Percentiles rank a stretch among this genome's conserved stretches.
Evolutionary conservation across 1,140 invertebrate species (phyloP).

Genomic region (Drosophila equinoxialis): DNA sequence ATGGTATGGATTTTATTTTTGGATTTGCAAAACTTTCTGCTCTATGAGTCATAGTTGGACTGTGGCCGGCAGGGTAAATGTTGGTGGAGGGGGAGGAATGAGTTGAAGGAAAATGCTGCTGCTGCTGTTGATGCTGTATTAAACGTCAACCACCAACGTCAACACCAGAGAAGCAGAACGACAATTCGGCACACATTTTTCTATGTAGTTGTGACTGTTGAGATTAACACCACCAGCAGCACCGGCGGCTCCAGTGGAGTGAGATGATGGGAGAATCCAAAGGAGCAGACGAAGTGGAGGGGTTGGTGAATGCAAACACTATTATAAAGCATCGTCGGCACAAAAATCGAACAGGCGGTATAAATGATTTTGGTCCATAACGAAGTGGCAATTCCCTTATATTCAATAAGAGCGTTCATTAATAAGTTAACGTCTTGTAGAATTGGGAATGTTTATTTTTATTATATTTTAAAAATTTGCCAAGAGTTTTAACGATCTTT

Average conservation of each 20-base stretch:
- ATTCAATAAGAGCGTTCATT: too few relatives aligned
- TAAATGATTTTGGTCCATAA: background rate
- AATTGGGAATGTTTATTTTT: too few relatives aligned
- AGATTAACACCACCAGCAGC: conserved; percentile 72
- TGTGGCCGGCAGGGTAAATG: conserved; percentile 36
- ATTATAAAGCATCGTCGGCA: conserved; percentile 65
- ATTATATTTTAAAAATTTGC: too few relatives aligned
- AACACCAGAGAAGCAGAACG: conserved; percentile 44
- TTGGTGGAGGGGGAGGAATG: conserved; percentile 28
- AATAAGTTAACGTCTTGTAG: too few relatives aligned
- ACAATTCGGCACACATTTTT: conserved; percentile 61
- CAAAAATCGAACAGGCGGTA: conserved; percentile 49
- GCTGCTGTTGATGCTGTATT: conserved; percentile 57
- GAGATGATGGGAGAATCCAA: background rate
- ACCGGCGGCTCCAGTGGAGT: conserved; percentile 33
- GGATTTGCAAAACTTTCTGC: conserved; percentile 10
- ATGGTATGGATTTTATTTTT: conserved; percentile 48
- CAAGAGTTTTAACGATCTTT: too few relatives aligned
- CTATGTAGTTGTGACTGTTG: conserved; percentile 68
- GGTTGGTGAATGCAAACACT: conserved; percentile 34
- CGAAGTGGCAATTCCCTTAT: background rate
- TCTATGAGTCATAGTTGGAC: conserved; percentile 19
- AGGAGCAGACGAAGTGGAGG: conserved; percentile 6
- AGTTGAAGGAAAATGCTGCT: conserved; percentile 26
- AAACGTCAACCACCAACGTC: conserved; percentile 79